phyloP scores from a whole-genome alignment of 2,797 vertebrate species.

The Muraenolepis orangiensis region DNA sequence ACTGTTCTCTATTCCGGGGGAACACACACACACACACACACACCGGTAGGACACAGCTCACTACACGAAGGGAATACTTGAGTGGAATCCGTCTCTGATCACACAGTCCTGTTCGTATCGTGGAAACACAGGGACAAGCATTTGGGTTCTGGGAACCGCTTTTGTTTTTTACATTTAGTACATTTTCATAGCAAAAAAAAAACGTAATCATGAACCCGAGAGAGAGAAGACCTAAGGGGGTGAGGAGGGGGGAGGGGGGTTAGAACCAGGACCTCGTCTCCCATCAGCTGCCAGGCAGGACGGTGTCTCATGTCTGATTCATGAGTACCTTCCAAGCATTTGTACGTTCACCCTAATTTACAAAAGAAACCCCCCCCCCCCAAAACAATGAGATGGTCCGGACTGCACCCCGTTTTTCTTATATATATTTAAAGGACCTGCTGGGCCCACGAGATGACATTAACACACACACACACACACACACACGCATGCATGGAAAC shows the following conservation, averaged over 20 bases:
- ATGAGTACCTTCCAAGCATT: conserved; percentile 65
- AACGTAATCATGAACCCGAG: conserved; percentile 53
- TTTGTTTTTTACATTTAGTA: too few relatives aligned
- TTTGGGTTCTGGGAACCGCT: too few relatives aligned
- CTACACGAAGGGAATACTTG: not conserved
- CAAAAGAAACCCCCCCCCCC: conserved; percentile 43
- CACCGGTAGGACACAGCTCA: too few relatives aligned
- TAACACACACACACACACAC: too few relatives aligned
- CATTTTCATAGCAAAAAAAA: conserved; percentile 29
- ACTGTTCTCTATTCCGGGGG: conserved; percentile 9
- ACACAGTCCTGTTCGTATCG: too few relatives aligned
- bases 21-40: too few relatives aligned
- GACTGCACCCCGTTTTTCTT: conserved; percentile 40
- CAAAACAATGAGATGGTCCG: conserved; percentile 54
- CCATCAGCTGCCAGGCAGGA: conserved; percentile 36
- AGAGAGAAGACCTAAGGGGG: too few relatives aligned
- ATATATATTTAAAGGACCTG: conserved; percentile 69
- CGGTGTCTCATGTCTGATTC: conserved; percentile 63
- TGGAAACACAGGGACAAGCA: too few relatives aligned
- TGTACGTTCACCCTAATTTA: conserved; percentile 51
- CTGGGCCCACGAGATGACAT: conserved; percentile 48
- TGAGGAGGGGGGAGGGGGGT: too few relatives aligned
- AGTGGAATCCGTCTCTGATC: too few relatives aligned
- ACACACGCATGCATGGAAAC: too few relatives aligned
- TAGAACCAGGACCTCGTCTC: too few relatives aligned